Evolutionary conservation across 1,140 invertebrate genomes (phyloP), one percentile per base, ranked within the genome.

Genomic region (Theocolax elegans): DNA sequence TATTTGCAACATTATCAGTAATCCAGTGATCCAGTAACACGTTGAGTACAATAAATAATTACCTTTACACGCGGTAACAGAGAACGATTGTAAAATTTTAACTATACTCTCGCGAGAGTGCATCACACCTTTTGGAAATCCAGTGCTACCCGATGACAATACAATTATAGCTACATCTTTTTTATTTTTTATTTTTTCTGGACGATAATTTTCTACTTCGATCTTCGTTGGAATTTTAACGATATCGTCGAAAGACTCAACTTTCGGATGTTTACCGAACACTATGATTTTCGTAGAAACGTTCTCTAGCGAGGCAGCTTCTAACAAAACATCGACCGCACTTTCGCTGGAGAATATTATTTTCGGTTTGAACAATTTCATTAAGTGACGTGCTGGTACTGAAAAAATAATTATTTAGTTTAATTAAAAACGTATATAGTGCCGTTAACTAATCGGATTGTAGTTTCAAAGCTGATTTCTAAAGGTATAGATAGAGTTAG

Each of bases 141-240:
- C 77, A 4, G 78, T 79, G 0, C 74, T 77, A 46, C 80, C 80
- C 12, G 78, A 80, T 1, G 80, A 77, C 31, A 73, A 76, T 25
- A 85, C 63, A 23, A 85, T 74, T 0, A 80, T 25, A 25, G 75
- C 77, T 10, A 73, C 64, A 12, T 72, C 56, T 21, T 74, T 44
- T 29, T 69, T 29, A 46, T 66, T 65, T 46, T 70, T 17, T 12
- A 75, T 62, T 48, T 63, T 35, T 1, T 62, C 46, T 23, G 68
- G 67, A 15, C 58, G 3, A 64, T 73, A 77, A 10, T 44, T n/a
- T 58, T 15, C 54, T 2, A 75, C 29, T 49, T 67, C 31, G 6
- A 51, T 46, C 1, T 0, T 38, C 8, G 42, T 42, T 42, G 40
- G 56, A 6, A 38, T 1, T 2, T 42, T 25, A 8, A 77, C 54